Percentiles rank a stretch among this genome's conserved stretches.
phyloP scores from a whole-genome alignment of 92 coral and sea anemone genomes.

The Actinernus sp. region DNA sequence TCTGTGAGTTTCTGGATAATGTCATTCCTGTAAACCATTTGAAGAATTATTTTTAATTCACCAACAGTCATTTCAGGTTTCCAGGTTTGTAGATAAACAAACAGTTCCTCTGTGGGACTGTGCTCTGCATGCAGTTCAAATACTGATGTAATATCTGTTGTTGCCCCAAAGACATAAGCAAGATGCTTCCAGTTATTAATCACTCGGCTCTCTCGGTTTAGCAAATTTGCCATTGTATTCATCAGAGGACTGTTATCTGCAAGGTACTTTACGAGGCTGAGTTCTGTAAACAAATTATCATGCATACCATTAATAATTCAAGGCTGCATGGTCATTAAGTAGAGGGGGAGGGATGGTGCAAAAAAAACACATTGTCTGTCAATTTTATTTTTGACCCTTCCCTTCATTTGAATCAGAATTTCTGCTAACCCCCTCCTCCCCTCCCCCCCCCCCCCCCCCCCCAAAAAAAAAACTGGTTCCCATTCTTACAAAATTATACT shows the following conservation, averaged over 20 bases:
- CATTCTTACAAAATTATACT: no score
- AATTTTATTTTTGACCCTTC: no score
- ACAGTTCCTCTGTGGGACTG: slow-evolving; percentile 47
- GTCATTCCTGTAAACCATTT: slow-evolving; percentile 37
- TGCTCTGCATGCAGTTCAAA: slow-evolving; percentile 43
- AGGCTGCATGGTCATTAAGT: no score
- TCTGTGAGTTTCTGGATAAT: slow-evolving; percentile 19
- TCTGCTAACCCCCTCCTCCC: no score
- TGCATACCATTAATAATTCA: no score
- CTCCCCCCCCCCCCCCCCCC: no score
- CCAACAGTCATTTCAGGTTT: slow-evolving; percentile 25
- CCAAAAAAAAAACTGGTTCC: no score
- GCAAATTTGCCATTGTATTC: slow-evolving; percentile 15
- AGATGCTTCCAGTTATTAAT: slow-evolving; percentile 53
- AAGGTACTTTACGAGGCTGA: background rate
- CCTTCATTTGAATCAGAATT: no score
- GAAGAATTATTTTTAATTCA: slow-evolving; percentile 17
- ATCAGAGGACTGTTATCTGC: slow-evolving; percentile 2
- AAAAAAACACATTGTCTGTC: no score
- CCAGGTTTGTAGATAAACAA: slow-evolving; percentile 27
- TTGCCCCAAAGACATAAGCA: slow-evolving; percentile 24
- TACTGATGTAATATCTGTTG: slow-evolving; percentile 14
- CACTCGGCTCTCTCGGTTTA: slow-evolving; percentile 37
- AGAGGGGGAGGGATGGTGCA: no score
- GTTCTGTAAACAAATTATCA: slow-evolving; percentile 54